These are phyloP conservation scores for Cichladusa arquata DNA, from an alignment of 2,113 vertebrate genomes.

Conservation along the genomic window DNA sequence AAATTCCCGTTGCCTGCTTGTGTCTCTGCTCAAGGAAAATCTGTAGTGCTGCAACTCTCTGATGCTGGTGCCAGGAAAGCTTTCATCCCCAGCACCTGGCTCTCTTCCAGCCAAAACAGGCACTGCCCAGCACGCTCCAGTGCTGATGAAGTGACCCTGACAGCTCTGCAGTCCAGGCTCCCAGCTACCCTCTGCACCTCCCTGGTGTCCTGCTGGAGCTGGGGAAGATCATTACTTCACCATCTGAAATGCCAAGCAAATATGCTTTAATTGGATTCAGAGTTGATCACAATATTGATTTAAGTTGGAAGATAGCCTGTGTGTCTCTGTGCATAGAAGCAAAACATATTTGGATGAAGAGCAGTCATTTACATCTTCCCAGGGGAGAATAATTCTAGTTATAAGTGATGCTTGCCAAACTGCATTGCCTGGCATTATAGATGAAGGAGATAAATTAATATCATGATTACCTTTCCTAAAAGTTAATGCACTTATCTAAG, in stretches of 20 bases:
- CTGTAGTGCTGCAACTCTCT: not conserved
- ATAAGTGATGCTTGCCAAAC: conserved; percentile 18
- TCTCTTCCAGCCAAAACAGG: not conserved
- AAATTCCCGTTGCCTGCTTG: not conserved
- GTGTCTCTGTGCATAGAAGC: not conserved
- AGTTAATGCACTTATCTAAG: not conserved
- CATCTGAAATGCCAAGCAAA: not conserved
- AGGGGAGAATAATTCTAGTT: not conserved
- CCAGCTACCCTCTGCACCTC: not conserved
- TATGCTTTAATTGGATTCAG: conserved; percentile 10
- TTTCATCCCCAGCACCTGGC: not conserved
- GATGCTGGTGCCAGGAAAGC: not conserved
- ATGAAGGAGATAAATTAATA: conserved; percentile 19
- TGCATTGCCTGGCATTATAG: not conserved
- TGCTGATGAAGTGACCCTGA: not conserved
- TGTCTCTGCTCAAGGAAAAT: not conserved
- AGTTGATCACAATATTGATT: conserved; percentile 29
- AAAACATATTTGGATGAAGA: not conserved
- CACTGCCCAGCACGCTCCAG: fast-evolving
- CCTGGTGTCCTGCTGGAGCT: not conserved
- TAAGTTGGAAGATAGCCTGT: not conserved
- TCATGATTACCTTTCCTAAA: not conserved
- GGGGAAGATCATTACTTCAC: not conserved
- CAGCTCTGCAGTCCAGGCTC: not conserved
- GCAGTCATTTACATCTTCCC: not conserved